Conservation (phyloP, 2,113 vertebrate species). For the Ptychochromis oligacanthus region DNA sequence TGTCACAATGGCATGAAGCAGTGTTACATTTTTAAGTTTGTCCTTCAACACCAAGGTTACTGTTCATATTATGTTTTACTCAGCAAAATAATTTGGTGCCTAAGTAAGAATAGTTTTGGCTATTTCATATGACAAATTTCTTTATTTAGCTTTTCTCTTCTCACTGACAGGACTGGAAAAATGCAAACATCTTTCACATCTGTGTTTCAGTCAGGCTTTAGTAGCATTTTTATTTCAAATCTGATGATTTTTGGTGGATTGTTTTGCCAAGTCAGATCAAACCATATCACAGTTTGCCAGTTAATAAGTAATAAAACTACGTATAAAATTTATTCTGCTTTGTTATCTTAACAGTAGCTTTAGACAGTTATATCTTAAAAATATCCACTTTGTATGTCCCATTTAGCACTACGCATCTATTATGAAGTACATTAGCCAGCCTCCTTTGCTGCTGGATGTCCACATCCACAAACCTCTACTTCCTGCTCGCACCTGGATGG, state of each 20-base stretch:
- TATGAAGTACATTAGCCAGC: slow-evolving; percentile 99
- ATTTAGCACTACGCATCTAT: slow-evolving; percentile 96
- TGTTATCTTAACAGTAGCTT: background rate
- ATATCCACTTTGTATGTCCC: background rate
- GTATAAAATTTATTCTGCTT: background rate
- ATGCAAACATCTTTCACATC: background rate
- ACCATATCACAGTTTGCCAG: background rate
- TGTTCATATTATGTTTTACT: background rate
- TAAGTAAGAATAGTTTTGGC: background rate
- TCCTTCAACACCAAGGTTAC: background rate
- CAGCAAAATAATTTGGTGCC: background rate
- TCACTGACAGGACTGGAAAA: background rate
- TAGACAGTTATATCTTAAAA: background rate
- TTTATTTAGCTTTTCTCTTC: background rate
- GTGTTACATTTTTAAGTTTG: background rate
- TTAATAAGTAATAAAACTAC: background rate
- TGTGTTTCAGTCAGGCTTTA: too few species aligned
- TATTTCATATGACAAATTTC: background rate
- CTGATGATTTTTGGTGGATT: background rate
- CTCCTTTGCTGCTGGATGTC: slow-evolving; percentile 94
- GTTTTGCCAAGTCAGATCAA: background rate
- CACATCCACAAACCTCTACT: slow-evolving; percentile 99
- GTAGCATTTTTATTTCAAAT: background rate
- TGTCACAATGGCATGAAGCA: slow-evolving; percentile 5
- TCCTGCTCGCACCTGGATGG: slow-evolving; percentile 98